Base-by-base conservation (phyloP, 92 coral and sea anemone genomes). In the Epizoanthus illoricatus region DNA sequence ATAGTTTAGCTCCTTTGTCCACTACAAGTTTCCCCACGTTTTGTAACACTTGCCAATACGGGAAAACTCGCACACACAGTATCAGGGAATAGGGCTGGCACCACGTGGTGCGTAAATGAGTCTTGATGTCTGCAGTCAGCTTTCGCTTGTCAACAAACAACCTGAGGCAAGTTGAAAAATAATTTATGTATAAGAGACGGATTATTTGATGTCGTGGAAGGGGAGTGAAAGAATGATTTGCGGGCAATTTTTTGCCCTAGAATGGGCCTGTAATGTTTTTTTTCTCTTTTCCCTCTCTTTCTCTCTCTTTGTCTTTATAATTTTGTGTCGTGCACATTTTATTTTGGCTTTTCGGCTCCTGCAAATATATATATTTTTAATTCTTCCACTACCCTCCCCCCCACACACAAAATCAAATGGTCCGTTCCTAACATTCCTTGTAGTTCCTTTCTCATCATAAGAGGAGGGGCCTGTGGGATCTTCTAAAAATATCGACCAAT, bases 61-160 rank as follows among this genome's bases (percentile, higher is more conserved):
- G 95, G 17, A 87, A 64, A 0, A 93, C 75, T 20, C 66, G 78
- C 20, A 93, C 98, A 58, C 92, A 88, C 62, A 87, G 65, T 8
- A 55, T 81, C 5, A 39, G 58, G 57, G 74, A 33, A n/a, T 74
- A 78, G 2, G 82, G 85, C 52, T 23, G 80, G 23, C 91, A 85
- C 47, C 68, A 43, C 40, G 85, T 73, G 23, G 79, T 74, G 4
- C 65, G 87, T 41, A 95, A 81, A 88, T 95, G 95, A 18, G 61
- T 59, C 75, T 69, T 81, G 24, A 95, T 93, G 2, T 70, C 72
- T 41, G 67, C 39, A n/a, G 93, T 88, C 19, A 95, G 79, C 87
- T 91, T 91, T 19, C 52, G 65, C 16, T 59, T 57, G 65, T 95
- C 94, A 18, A 93, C 66, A 80, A 92, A 93, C 84, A 95, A 80